phyloP scores from a whole-genome alignment of 2,797 vertebrate genomes.

The Hyperoplus lanceolatus region DNA sequence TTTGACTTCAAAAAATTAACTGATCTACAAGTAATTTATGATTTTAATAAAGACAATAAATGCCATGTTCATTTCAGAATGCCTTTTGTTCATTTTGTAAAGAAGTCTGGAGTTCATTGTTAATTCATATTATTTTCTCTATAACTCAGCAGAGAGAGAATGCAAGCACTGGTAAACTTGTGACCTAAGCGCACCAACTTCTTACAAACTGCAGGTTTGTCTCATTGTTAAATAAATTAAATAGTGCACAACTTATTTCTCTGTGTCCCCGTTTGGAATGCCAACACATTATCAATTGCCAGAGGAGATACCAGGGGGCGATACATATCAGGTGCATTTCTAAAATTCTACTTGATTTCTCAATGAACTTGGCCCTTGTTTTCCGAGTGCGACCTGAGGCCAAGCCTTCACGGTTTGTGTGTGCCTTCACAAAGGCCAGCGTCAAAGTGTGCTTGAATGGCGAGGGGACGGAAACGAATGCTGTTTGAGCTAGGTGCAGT shows the following conservation, averaged over 20 bases:
- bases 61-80: slow-evolving; percentile 27
- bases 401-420: slow-evolving; percentile 64
- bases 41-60: slow-evolving; percentile 42
- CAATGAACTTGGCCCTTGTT: slow-evolving; percentile 79
- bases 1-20: slow-evolving; percentile 27
- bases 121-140: slow-evolving; percentile 38
- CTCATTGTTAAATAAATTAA: slow-evolving; percentile 60
- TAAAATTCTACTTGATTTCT: slow-evolving; percentile 76
- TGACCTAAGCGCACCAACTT: slow-evolving; percentile 37
- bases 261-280: slow-evolving; percentile 61
- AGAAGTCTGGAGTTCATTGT: slow-evolving; percentile 50
- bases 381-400: slow-evolving; percentile 65
- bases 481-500: slow-evolving; percentile 82
- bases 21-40: slow-evolving; percentile 26
- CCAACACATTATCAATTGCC: slow-evolving; percentile 55
- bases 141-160: slow-evolving; percentile 30
- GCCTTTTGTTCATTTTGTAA: slow-evolving; percentile 40
- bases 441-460: slow-evolving; percentile 66
- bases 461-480: slow-evolving; percentile 69
- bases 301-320: background rate
- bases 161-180: slow-evolving; percentile 9
- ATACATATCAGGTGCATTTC: slow-evolving; percentile 65
- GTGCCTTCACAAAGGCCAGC: slow-evolving; percentile 72
- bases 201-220: slow-evolving; percentile 44
- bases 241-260: slow-evolving; percentile 55